Evolutionary conservation across 92 coral and sea anemone species (phyloP), one percentile per base, ranked within the genome.

Genomic region (Palythoa grandiflora): DNA sequence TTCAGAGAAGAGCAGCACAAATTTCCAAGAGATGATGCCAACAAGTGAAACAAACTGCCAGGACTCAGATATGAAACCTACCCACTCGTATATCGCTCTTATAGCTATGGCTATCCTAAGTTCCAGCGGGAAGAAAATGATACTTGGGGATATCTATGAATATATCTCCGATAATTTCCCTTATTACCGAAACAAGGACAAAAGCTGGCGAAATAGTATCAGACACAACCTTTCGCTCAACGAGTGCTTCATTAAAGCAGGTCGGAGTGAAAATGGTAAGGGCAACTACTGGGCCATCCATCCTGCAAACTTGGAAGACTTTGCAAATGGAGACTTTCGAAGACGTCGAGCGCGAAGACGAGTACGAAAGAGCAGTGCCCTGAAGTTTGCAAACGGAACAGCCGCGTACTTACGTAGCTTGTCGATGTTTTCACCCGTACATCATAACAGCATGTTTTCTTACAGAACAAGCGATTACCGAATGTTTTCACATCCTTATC

Each of bases 281-380:
- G 99, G 99, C 0, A 97, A 97, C 83, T 97, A 97, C 90, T 97
- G 99, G 99, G 99, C 99, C 0, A 95, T 97, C 44, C 99, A 97
- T 36, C 99, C 98, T 0, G 99, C 99, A 0, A 97, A 97, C 84
- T 66, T 97, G 11, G 99, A 97, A 65, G 99, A 97, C 87, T 97
- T 97, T 53, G 98, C 98, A 68, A 97, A 97, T 89, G 99, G 99
- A 11, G 99, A 97, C 48, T 97, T 97, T 72, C 94, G 99, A 8
- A 84, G 99, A 38, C 87, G 99, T 70, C 88, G 99, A 36, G 99
- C 99, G 6, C 90, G 99, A 20, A 88, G 99, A 11, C 80, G 99
- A 55, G 99, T 97, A 2, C 83, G 98, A 37, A 92, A 96, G 85
- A 95, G 96, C 84, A 94, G 89, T 77, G 86, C 96, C 0, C 72